These are phyloP conservation scores for Thelohanellus kitauei DNA, from an alignment of 30 jellyfish, hydroid and myxozoan species.

Conservation along the genomic window DNA sequence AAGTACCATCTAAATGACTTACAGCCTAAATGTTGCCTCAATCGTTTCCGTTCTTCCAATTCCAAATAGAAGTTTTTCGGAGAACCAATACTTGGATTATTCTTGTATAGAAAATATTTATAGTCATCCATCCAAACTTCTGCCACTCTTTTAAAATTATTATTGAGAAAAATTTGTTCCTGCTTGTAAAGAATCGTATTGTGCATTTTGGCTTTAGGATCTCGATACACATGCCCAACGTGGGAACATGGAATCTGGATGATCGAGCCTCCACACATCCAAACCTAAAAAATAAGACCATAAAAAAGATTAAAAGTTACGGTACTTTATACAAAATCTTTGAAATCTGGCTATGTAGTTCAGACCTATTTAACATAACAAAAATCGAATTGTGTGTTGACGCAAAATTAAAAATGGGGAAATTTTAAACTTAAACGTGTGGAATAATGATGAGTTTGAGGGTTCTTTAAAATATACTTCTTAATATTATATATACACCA, in stretches of 20 bases:
- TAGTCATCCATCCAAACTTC: slow-evolving; percentile 99
- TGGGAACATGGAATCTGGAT: slow-evolving; percentile 82
- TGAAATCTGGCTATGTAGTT: too few relatives aligned
- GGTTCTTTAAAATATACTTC: too few relatives aligned
- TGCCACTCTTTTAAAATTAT: slow-evolving; percentile 69
- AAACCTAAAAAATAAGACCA: too few relatives aligned
- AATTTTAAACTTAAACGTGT: too few relatives aligned
- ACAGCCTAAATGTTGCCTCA: slow-evolving; percentile 27
- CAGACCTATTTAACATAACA: too few relatives aligned
- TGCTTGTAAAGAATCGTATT: slow-evolving; percentile 43
- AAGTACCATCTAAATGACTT: slow-evolving; percentile 59
- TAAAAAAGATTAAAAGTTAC: too few relatives aligned
- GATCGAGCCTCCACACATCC: slow-evolving; percentile 99
- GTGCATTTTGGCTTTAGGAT: slow-evolving; percentile 14
- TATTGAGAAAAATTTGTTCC: too few relatives aligned
- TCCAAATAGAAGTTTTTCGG: slow-evolving; percentile 34
- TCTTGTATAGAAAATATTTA: slow-evolving; percentile 25
- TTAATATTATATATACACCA: too few relatives aligned
- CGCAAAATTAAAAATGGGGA: too few relatives aligned
- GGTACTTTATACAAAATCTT: too few relatives aligned
- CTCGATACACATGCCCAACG: slow-evolving; percentile 92
- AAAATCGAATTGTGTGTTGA: too few relatives aligned
- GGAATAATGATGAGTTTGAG: too few relatives aligned
- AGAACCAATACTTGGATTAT: slow-evolving; percentile 27
- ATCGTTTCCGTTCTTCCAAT: slow-evolving; percentile 14